Evolutionary conservation across 1,140 invertebrate species (phyloP).

Genomic region (Drosophila eugracilis): DNA sequence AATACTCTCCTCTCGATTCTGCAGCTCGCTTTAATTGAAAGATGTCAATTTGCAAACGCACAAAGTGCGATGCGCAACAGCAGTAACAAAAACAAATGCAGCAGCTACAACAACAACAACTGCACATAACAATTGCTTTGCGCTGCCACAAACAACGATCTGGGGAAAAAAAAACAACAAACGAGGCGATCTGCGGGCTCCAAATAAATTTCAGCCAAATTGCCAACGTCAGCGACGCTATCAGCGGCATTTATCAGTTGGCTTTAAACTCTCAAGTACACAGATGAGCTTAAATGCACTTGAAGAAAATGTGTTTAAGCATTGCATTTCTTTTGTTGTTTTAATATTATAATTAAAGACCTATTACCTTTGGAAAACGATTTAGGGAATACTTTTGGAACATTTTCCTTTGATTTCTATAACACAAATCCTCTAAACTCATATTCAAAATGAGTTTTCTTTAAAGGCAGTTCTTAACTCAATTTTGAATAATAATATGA

Average conservation of each 20-base stretch:
- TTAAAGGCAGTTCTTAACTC: background rate
- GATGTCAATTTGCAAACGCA: slow-evolving; percentile 84
- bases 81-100: slow-evolving; percentile 16
- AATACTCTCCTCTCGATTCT: slow-evolving; percentile 15
- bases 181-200: slow-evolving; percentile 50
- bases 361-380: too few relatives aligned
- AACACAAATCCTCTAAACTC: too few relatives aligned
- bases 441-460: background rate
- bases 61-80: slow-evolving; percentile 78
- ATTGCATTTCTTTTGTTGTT: too few relatives aligned
- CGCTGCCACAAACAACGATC: slow-evolving; percentile 16
- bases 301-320: background rate
- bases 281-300: slow-evolving; percentile 22
- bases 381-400: too few relatives aligned
- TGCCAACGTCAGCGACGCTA: slow-evolving; percentile 81
- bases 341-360: too few relatives aligned
- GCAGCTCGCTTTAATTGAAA: slow-evolving; percentile 80
- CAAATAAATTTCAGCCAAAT: slow-evolving; percentile 83
- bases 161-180: slow-evolving; percentile 25
- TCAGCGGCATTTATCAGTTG: slow-evolving; percentile 79
- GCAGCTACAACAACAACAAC: slow-evolving; percentile 8
- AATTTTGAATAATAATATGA: background rate
- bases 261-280: slow-evolving; percentile 20
- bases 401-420: too few relatives aligned
- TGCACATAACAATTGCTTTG: slow-evolving; percentile 14